A percentile compares a stretch with the other conserved stretches of the same genome.
Evolutionary conservation across 2,797 vertebrate genomes (phyloP).

Genomic region (Pseudocheirus occidentalis): DNA sequence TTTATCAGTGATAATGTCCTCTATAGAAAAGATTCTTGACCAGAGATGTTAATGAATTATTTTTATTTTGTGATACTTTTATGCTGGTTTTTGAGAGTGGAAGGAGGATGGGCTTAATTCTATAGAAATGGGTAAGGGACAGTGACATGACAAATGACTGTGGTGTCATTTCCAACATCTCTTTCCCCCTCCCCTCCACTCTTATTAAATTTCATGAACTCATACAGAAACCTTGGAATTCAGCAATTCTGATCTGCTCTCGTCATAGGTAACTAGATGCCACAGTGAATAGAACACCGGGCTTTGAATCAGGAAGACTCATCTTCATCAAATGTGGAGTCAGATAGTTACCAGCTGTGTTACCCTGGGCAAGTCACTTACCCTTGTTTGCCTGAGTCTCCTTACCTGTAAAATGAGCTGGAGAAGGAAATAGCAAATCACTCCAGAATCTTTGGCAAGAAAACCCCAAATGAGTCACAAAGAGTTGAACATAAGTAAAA

Average conservation of each 20-base stretch:
- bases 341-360: background rate
- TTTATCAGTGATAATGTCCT: background rate
- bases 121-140: background rate
- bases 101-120: background rate
- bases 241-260: background rate
- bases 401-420: background rate
- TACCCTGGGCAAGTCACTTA: background rate
- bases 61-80: background rate
- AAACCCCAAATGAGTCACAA: background rate
- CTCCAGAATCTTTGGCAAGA: background rate
- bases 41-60: background rate
- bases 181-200: background rate
- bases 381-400: background rate
- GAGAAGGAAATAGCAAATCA: background rate
- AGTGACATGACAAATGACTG: background rate
- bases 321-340: background rate
- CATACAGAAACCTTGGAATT: background rate
- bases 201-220: background rate
- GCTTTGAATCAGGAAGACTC: background rate
- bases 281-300: background rate
- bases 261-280: background rate
- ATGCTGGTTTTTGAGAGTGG: background rate
- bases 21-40: background rate
- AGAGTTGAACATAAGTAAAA: background rate
- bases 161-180: background rate